These are phyloP conservation scores for Neocloeon triangulifer DNA, from an alignment of 1,140 invertebrate genomes.

Conservation along the genomic window DNA sequence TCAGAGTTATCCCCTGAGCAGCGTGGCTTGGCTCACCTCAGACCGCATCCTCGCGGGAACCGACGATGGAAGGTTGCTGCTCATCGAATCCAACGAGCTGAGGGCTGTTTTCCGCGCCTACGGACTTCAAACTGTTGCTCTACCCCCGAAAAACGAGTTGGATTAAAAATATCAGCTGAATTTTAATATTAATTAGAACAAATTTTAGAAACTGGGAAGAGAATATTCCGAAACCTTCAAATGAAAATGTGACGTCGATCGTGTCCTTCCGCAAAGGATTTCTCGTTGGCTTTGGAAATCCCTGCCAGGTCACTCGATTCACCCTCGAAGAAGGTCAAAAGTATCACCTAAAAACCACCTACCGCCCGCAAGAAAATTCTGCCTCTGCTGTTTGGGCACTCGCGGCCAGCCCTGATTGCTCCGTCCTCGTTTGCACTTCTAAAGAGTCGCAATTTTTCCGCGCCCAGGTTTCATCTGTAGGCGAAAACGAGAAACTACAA, in stretches of 20 bases:
- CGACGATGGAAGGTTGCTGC: conserved; percentile 39
- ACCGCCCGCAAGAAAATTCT: too few species aligned
- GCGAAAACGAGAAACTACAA: conserved; percentile 20
- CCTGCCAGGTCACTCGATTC: conserved; percentile 15
- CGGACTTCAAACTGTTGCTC: background rate
- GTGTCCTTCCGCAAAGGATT: conserved; percentile 10
- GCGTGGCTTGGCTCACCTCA: conserved; percentile 43
- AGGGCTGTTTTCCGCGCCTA: conserved; percentile 25
- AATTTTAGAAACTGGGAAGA: too few species aligned
- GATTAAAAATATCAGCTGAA: too few species aligned
- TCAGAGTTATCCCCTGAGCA: conserved; percentile 44
- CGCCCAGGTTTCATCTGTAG: conserved; percentile 18
- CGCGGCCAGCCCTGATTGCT: conserved; percentile 21
- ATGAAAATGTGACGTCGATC: background rate
- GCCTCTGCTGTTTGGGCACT: too few species aligned
- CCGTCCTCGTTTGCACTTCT: conserved; percentile 19
- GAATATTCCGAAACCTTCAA: too few species aligned
- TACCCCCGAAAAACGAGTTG: too few species aligned
- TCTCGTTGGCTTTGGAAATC: conserved; percentile 14
- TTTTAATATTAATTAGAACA: too few species aligned
- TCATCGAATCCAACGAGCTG: conserved; percentile 58
- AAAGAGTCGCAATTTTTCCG: conserved; percentile 20
- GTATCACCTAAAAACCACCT: too few species aligned
- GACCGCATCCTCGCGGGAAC: conserved; percentile 57
- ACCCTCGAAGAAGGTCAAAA: too few species aligned